phyloP scores from a whole-genome alignment of 1,140 invertebrate species.

The Parapsyche elsis region DNA sequence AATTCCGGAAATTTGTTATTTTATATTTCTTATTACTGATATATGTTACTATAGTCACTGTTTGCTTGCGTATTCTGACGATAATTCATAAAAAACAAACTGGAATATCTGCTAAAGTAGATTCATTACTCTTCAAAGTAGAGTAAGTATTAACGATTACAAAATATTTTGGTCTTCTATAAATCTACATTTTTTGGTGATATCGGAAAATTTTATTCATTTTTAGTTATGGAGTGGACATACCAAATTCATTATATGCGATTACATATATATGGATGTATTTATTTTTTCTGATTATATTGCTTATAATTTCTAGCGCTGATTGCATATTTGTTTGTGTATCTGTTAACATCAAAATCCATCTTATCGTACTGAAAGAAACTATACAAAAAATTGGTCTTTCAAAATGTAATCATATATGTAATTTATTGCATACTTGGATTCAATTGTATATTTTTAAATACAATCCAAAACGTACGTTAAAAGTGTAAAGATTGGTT shows the following conservation, averaged over 20 bases:
- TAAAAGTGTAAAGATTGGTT: not conserved
- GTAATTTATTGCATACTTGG: too few relatives aligned
- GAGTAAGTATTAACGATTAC: slow-evolving; percentile 1
- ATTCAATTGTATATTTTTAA: not conserved
- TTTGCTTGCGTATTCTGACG: not conserved
- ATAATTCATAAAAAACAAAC: not conserved
- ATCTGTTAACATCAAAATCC: not conserved
- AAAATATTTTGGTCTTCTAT: not conserved
- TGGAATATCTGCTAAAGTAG: not conserved
- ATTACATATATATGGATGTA: not conserved
- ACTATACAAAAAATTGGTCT: not conserved
- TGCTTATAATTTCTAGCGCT: not conserved
- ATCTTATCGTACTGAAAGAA: not conserved
- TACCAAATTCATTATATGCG: not conserved
- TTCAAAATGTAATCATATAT: not conserved
- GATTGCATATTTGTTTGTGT: slow-evolving; percentile 16
- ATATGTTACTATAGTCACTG: not conserved
- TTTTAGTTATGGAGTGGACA: slow-evolving; percentile 3
- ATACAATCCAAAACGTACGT: not conserved
- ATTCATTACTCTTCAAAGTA: slow-evolving; percentile 10
- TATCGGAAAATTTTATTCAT: not conserved
- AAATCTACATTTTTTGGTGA: not conserved
- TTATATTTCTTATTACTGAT: not conserved
- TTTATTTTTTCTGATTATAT: not conserved
- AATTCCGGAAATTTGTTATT: not conserved